Conservation (phyloP, 2,888 invertebrate species). For the Urechis unicinctus region DNA sequence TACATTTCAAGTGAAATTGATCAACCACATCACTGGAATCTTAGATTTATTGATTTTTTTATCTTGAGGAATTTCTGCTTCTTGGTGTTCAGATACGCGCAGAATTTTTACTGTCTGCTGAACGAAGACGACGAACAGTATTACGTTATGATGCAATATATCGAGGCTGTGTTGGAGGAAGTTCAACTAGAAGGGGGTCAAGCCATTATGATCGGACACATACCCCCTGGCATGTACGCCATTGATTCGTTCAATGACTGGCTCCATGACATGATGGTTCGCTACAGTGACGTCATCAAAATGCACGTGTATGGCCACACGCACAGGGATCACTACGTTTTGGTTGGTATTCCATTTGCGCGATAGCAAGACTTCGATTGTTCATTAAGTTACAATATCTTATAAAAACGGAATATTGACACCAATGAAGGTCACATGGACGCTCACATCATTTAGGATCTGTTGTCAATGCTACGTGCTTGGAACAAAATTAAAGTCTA, state of each 20-base stretch:
- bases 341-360: too few species aligned
- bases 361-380: too few species aligned
- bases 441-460: too few species aligned
- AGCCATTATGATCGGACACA: background rate
- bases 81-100: background rate
- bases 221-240: background rate
- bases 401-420: too few species aligned
- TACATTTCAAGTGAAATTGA: too few species aligned
- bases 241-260: background rate
- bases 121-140: background rate
- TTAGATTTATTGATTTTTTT: too few species aligned
- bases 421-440: too few species aligned
- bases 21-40: too few species aligned
- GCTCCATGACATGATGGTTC: background rate
- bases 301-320: background rate
- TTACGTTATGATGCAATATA: background rate
- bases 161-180: background rate
- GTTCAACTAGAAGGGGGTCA: background rate
- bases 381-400: too few species aligned
- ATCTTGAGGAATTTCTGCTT: too few species aligned
- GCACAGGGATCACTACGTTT: background rate
- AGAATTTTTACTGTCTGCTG: background rate
- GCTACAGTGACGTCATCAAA: background rate
- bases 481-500: too few species aligned
- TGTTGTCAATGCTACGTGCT: too few species aligned